Conservation (phyloP, 92 coral and sea anemone genomes). For the Micromussa lordhowensis region DNA sequence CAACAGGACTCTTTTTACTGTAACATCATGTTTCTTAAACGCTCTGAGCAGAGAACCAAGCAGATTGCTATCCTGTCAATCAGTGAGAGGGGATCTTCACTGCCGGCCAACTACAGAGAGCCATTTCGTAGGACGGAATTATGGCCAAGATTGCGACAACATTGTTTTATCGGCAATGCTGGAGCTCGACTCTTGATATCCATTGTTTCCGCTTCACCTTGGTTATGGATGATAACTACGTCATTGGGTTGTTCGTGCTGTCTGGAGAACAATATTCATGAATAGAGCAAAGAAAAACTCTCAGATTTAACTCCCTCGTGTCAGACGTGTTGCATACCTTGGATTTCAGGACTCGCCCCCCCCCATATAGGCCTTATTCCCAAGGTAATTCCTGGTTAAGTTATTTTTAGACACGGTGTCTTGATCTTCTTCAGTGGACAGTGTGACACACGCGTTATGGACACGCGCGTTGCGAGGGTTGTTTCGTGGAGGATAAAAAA, state of each 20-base stretch:
- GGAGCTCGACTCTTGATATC: neutral
- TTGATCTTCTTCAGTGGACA: neutral
- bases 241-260: neutral
- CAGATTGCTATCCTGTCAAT: neutral
- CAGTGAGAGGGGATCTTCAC: neutral
- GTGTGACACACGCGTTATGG: neutral
- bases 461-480: too few species aligned
- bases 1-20: neutral
- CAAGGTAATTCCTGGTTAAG: too few species aligned
- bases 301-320: too few species aligned
- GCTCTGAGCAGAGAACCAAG: neutral
- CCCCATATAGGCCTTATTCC: too few species aligned
- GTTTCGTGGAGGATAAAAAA: too few species aligned
- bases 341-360: too few species aligned
- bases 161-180: neutral
- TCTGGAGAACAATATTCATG: neutral
- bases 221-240: neutral
- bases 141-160: neutral
- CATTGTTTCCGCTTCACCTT: neutral
- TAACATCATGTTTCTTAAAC: neutral
- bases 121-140: neutral
- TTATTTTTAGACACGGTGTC: too few species aligned
- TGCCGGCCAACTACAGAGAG: too few species aligned
- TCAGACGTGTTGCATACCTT: too few species aligned
- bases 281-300: neutral